Conservation (phyloP, 1,140 invertebrate species). For the Batillaria attramentaria region DNA sequence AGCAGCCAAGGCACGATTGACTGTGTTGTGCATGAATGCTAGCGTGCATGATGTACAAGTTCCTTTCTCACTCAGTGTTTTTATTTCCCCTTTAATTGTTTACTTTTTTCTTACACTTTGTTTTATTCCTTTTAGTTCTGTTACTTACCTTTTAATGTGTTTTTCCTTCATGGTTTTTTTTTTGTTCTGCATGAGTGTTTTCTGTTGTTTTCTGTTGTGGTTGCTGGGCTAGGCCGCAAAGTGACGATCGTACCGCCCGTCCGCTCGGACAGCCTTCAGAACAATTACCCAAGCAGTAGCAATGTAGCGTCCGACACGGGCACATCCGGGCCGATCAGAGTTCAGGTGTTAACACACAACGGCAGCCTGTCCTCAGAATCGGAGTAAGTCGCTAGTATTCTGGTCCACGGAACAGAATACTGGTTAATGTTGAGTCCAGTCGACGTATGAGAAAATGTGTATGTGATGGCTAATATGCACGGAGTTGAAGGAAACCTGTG, state of each 20-base stretch:
- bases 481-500: too few species aligned
- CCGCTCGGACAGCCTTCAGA: conserved; percentile 58
- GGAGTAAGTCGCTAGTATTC: conserved; percentile 64
- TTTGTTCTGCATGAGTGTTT: background rate
- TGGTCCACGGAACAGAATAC: too few species aligned
- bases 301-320: conserved; percentile 31
- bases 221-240: conserved; percentile 31
- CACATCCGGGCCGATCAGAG: conserved; percentile 26
- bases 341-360: conserved; percentile 67
- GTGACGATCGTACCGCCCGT: conserved; percentile 49
- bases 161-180: conserved; percentile 20
- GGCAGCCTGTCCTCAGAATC: conserved; percentile 65
- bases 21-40: too few species aligned
- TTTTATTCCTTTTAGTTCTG: conserved; percentile 19
- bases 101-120: background rate
- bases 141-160: conserved; percentile 27
- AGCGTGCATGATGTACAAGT: too few species aligned
- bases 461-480: too few species aligned
- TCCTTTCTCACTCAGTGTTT: background rate
- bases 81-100: background rate
- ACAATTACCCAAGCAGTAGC: conserved; percentile 48
- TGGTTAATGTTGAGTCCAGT: too few species aligned
- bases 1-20: too few species aligned
- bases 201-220: conserved; percentile 8
- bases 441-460: too few species aligned